Percentiles rank a stretch among this genome's conserved stretches.
These are phyloP conservation scores for Astreopora myriophthalma DNA, from an alignment of 64 coral and sea anemone genomes.

Conservation along the genomic window DNA sequence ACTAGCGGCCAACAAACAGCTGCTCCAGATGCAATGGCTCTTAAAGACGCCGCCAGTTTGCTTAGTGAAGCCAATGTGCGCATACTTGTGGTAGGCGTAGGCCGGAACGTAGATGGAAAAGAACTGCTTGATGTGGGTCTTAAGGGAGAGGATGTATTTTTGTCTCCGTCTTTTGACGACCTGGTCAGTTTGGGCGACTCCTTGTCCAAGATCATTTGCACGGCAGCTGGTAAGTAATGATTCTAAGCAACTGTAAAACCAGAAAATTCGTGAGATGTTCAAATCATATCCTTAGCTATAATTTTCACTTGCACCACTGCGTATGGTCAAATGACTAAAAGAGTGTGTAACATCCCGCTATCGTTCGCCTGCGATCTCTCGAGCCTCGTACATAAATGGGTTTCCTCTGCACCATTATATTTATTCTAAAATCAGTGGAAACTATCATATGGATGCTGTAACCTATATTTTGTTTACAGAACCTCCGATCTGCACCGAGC, in stretches of 20 bases:
- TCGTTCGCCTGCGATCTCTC: no score
- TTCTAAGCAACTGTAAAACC: no score
- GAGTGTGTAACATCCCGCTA: no score
- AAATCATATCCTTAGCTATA: no score
- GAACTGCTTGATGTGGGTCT: constrained; percentile 52
- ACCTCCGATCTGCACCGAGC: background rate
- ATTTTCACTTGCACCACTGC: no score
- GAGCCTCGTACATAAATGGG: no score
- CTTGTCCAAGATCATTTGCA: background rate
- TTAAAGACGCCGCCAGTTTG: constrained; percentile 60
- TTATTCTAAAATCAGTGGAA: background rate
- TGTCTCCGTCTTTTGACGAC: constrained; percentile 72
- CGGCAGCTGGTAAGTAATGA: background rate
- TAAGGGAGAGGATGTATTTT: constrained; percentile 60
- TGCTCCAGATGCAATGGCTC: constrained; percentile 33
- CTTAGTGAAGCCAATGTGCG: constrained; percentile 50
- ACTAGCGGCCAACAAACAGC: constrained; percentile 76
- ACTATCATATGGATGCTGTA: background rate
- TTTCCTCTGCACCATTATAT: no score
- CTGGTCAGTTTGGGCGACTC: constrained; percentile 27
- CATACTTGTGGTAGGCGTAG: constrained; percentile 75
- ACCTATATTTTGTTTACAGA: background rate
- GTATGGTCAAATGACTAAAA: no score
- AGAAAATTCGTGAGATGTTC: no score
- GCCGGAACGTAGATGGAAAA: constrained; percentile 17